These are phyloP conservation scores for human DNA, from an alignment of 2,113 vertebrate species.

Conservation along the genomic window GRCh38 chr17:4524501-4525000, in stretches of 20 bases:
- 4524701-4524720: no score
- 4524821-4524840: background rate
- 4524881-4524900: rapidly evolving
- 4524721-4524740: no score
- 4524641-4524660: background rate
- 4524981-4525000: background rate
- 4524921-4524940: background rate
- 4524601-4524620: background rate
- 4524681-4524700: background rate
- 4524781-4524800: background rate
- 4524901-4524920: background rate
- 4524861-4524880: rapidly evolving
- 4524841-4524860: background rate
- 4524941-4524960: background rate
- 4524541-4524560: background rate
- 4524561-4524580: background rate
- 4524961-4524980: background rate
- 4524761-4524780: background rate
- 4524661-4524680: background rate
- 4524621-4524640: background rate
- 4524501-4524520: background rate
- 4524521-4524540: background rate
- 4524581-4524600: background rate
- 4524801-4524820: background rate
- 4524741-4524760: no score